A percentile compares a stretch with the other conserved stretches of the same genome.
Conservation (phyloP, 64 coral and sea anemone species). For the Pachyseris speciosa region DNA sequence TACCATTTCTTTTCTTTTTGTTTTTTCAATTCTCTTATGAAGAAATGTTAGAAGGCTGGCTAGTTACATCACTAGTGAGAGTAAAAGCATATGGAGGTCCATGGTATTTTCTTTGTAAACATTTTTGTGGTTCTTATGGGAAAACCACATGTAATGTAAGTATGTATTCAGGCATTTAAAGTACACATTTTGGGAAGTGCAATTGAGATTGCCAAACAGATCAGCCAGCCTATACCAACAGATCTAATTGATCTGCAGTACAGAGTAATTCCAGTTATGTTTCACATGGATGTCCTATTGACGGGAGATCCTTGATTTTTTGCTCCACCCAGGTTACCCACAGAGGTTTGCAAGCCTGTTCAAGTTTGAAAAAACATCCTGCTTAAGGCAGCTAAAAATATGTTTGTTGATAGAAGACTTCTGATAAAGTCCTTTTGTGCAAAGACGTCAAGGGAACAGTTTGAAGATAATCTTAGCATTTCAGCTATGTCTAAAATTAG, state of each 20-base stretch:
- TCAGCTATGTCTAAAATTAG: not conserved
- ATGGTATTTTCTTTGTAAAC: not conserved
- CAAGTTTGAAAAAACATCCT: not conserved
- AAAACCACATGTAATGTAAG: not conserved
- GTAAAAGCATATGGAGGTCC: not conserved
- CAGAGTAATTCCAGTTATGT: not conserved
- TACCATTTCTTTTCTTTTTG: no score
- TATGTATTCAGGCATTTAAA: not conserved
- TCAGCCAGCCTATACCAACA: not conserved
- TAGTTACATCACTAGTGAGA: not conserved
- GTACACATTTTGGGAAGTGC: not conserved
- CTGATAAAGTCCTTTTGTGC: not conserved
- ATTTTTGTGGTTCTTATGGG: not conserved
- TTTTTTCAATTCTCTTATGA: no score
- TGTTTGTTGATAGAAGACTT: no score
- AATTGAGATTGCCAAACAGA: not conserved
- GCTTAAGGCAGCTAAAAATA: no score
- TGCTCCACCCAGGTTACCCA: not conserved
- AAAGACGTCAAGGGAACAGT: no score
- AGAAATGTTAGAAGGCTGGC: no score
- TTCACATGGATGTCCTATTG: not conserved
- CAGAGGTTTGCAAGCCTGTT: not conserved
- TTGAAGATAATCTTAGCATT: slow-evolving; percentile 6
- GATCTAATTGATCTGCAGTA: not conserved
- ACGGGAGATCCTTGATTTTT: not conserved